Percentiles rank a stretch among this genome's conserved stretches.
Conservation (phyloP, 2,113 vertebrate genomes). For the Pseudorhombus dupliciocellatus region DNA sequence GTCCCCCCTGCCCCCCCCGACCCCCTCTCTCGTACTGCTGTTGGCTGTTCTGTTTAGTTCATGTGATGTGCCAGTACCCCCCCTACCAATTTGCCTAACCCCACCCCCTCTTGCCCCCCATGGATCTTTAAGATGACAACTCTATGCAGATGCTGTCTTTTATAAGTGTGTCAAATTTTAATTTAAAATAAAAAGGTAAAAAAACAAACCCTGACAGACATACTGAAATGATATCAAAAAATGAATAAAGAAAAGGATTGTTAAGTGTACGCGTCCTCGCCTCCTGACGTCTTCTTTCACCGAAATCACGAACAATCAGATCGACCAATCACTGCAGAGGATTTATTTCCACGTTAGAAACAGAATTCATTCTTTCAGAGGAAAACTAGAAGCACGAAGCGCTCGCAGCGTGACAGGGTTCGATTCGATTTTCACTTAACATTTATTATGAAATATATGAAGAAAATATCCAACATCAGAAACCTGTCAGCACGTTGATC, state of each 20-base stretch:
- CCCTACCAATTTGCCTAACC: slow-evolving; percentile 24
- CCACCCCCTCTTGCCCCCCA: slow-evolving; percentile 52
- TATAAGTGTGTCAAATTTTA: slow-evolving; percentile 87
- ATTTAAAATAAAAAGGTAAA: slow-evolving; percentile 82
- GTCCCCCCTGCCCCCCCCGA: slow-evolving; percentile 61
- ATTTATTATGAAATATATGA: too few species aligned
- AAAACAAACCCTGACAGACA: slow-evolving; percentile 82
- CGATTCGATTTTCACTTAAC: too few species aligned
- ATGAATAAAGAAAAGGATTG: slow-evolving; percentile 85
- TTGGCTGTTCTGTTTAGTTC: slow-evolving; percentile 86
- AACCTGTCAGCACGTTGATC: too few species aligned
- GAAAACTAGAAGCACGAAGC: background rate
- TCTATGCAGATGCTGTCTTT: slow-evolving; percentile 89
- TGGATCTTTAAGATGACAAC: slow-evolving; percentile 88
- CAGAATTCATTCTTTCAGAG: background rate
- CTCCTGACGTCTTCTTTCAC: slow-evolving; percentile 42
- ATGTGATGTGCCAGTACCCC: slow-evolving; percentile 83
- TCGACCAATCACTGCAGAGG: background rate
- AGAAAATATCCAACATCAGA: too few species aligned
- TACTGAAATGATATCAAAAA: slow-evolving; percentile 82
- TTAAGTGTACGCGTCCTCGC: slow-evolving; percentile 77
- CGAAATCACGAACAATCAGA: too few species aligned
- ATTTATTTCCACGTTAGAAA: background rate
- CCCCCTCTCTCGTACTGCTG: slow-evolving; percentile 81
- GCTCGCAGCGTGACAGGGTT: background rate